A percentile compares a stretch with the other conserved stretches of the same genome.
Conservation (phyloP, 1,140 invertebrate genomes). For the Zaprionus tsacasi region DNA sequence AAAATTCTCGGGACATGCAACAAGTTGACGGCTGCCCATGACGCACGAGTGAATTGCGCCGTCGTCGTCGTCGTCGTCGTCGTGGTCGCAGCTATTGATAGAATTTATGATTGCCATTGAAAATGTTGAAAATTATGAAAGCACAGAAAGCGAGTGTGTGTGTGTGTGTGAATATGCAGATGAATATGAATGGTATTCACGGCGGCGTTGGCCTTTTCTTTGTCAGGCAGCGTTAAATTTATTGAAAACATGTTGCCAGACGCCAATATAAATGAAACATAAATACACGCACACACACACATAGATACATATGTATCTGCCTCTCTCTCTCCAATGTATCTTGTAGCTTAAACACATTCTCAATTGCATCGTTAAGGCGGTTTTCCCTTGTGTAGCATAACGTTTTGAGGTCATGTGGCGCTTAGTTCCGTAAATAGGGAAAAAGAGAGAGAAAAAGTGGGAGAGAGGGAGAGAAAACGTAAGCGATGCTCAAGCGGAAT, state of each 20-base stretch:
- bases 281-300: slow-evolving; percentile 40
- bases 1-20: slow-evolving; percentile 61
- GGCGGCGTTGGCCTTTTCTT: slow-evolving; percentile 39
- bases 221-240: slow-evolving; percentile 52
- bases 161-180: not conserved
- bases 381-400: slow-evolving; percentile 33
- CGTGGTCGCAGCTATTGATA: slow-evolving; percentile 41
- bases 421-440: slow-evolving; percentile 22
- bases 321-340: not conserved
- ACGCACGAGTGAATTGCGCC: slow-evolving; percentile 55
- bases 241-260: slow-evolving; percentile 67
- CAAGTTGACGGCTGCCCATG: slow-evolving; percentile 77
- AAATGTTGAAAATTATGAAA: slow-evolving; percentile 70
- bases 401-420: slow-evolving; percentile 34
- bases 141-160: not conserved
- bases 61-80: not conserved
- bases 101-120: slow-evolving; percentile 75
- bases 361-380: slow-evolving; percentile 69
- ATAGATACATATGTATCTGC: not conserved
- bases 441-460: not conserved
- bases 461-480: too few species aligned
- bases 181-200: slow-evolving; percentile 23
- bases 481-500: slow-evolving; percentile 9
- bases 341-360: slow-evolving; percentile 51
- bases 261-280: slow-evolving; percentile 77